Evolutionary conservation across 2,113 vertebrate genomes (phyloP), one percentile per base, ranked within the genome.

Genomic region (Varanus komodoensis): DNA sequence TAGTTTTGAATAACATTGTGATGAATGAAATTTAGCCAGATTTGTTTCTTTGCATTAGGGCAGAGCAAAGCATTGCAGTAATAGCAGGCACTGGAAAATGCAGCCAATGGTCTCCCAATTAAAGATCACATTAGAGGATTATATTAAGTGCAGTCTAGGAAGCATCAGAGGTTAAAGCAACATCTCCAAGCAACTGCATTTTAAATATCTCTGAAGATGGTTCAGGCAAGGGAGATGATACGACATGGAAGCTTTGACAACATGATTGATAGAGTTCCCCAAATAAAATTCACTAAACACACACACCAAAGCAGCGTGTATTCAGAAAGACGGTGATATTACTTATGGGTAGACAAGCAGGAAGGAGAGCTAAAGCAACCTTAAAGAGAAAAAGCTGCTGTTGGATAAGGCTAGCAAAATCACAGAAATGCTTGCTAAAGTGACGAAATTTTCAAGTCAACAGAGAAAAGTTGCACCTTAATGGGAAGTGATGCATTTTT

Each of bases 221-320:
- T 86, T 94, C 90, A 89, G 57, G 48, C 90, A 96, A 95, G 86
- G 93, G 94, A 73, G 89, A 95, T 91, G 90, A 94, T 96, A 92
- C 84, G 94, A 96, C 89, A 95, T 95, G 95, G 48, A 89, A 95
- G 64, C 93, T 95, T 96, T 96, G 93, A 94, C 91, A 96, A 91
- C 87, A 84, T 95, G 89, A 95, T 95, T 96, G 93, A 96, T 93
- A 95, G 93, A 71, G 71, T 88, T 80, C 88, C 80, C 86, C 68
- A 38, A 79, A 2, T 48, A 34, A 91, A 95, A 94, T 94, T 91
- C 8, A 95, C 95, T 91, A 96, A 87, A 90, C 54, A 12, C 54
- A 54, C 54, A 54, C 54, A 12, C 54, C 54, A 87, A 91, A 88
- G 91, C 93, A 95, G 92, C 90, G 77, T 95, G 79, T 48, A 93